phyloP scores from a whole-genome alignment of 2,888 invertebrate genomes.

The Lacanobia wlatinum region DNA sequence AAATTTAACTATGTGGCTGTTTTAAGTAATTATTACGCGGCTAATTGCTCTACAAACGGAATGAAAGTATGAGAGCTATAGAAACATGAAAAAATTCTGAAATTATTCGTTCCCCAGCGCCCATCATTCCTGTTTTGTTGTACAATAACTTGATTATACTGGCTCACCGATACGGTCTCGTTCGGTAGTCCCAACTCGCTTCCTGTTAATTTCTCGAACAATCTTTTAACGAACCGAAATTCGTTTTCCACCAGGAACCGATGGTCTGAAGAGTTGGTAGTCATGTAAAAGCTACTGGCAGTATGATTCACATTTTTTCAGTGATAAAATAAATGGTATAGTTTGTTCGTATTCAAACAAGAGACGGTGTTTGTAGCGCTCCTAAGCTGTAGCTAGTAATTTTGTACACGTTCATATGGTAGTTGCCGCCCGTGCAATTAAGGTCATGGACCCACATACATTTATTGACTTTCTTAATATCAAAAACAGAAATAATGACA shows the following conservation, averaged over 20 bases:
- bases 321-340: too few species aligned
- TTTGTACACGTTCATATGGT: too few species aligned
- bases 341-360: too few species aligned
- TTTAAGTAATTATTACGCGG: background rate
- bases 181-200: background rate
- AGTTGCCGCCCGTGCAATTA: too few species aligned
- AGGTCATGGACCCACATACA: too few species aligned
- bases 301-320: background rate
- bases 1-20: background rate
- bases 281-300: background rate
- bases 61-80: background rate
- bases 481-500: too few species aligned
- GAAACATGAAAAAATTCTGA: background rate
- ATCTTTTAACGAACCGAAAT: background rate
- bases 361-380: too few species aligned
- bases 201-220: background rate
- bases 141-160: conserved; percentile 7
- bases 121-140: background rate
- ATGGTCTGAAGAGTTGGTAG: background rate
- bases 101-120: background rate
- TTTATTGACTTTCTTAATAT: too few species aligned
- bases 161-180: background rate
- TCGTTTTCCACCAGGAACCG: background rate
- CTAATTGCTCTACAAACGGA: background rate
- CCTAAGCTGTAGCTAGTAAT: too few species aligned